Conservation (phyloP, 2,797 vertebrate genomes). For the Pipistrellus kuhlii region DNA sequence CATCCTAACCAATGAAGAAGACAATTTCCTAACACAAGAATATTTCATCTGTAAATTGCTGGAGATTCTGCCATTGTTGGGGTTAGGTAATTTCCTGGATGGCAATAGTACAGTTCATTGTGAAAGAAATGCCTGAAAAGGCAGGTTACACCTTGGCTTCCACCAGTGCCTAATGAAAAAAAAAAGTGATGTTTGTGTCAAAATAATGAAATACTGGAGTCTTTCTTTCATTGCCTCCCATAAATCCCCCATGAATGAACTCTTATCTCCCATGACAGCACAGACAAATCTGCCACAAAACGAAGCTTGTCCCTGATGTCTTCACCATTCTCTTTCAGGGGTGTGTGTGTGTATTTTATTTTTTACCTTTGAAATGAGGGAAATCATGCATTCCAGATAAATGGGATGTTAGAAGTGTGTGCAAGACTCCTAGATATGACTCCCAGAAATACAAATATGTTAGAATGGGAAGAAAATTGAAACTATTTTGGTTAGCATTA, state of each 20-base stretch:
- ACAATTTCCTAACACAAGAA: background rate
- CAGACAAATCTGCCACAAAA: background rate
- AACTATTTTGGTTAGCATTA: background rate
- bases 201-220: conserved; percentile 13
- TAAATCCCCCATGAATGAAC: conserved; percentile 11
- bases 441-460: background rate
- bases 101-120: background rate
- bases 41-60: conserved; percentile 28
- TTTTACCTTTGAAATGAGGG: background rate
- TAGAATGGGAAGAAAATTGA: background rate
- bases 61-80: background rate
- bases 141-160: background rate
- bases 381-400: background rate
- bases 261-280: background rate
- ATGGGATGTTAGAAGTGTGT: background rate
- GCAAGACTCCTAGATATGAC: background rate
- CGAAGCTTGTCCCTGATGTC: background rate
- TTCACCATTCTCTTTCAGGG: background rate
- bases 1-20: background rate
- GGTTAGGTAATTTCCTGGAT: background rate
- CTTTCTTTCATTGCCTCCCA: background rate
- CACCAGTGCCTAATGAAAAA: background rate
- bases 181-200: conserved; percentile 17
- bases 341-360: too few relatives aligned
- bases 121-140: background rate